Percentiles rank a stretch among this genome's conserved stretches.
Evolutionary conservation across 2,113 vertebrate species (phyloP).

Genomic region (Hippocampus abdominalis): DNA sequence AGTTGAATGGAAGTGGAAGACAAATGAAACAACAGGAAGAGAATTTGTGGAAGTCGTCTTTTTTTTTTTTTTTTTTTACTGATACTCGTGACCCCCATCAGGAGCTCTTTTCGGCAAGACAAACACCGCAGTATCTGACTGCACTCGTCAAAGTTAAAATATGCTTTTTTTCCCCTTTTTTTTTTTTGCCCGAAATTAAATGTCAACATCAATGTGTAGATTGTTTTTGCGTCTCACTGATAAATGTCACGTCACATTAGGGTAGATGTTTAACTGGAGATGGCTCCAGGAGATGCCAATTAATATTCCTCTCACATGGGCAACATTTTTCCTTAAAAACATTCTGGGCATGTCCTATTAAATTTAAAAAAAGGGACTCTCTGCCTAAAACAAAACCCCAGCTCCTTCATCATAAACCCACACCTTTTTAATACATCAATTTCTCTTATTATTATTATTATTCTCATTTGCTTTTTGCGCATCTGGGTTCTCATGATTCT

Average conservation of each 20-base stretch:
- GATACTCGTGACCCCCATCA: constrained; percentile 17
- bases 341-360: constrained; percentile 57
- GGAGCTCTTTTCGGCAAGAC: constrained; percentile 38
- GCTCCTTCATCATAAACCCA: constrained; percentile 19
- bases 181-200: constrained; percentile 45
- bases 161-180: constrained; percentile 42
- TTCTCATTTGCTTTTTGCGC: too few relatives aligned
- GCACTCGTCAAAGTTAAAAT: constrained; percentile 45
- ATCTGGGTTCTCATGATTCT: too few relatives aligned
- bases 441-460: not conserved
- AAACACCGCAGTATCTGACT: constrained; percentile 34
- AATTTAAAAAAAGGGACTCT: constrained; percentile 33
- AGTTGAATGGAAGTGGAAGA: too few relatives aligned
- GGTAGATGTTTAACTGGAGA: constrained; percentile 49
- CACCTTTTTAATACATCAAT: not conserved
- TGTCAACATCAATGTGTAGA: constrained; percentile 52
- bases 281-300: constrained; percentile 51
- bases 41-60: too few relatives aligned
- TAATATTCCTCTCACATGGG: constrained; percentile 56
- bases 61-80: not conserved
- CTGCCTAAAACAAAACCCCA: constrained; percentile 20
- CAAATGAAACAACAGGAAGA: too few relatives aligned
- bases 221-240: constrained; percentile 48
- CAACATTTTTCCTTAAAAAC: constrained; percentile 37
- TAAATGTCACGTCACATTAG: constrained; percentile 64